These are phyloP conservation scores for Drosophila insularis DNA, from an alignment of 1,140 invertebrate species.

Conservation along the genomic window DNA sequence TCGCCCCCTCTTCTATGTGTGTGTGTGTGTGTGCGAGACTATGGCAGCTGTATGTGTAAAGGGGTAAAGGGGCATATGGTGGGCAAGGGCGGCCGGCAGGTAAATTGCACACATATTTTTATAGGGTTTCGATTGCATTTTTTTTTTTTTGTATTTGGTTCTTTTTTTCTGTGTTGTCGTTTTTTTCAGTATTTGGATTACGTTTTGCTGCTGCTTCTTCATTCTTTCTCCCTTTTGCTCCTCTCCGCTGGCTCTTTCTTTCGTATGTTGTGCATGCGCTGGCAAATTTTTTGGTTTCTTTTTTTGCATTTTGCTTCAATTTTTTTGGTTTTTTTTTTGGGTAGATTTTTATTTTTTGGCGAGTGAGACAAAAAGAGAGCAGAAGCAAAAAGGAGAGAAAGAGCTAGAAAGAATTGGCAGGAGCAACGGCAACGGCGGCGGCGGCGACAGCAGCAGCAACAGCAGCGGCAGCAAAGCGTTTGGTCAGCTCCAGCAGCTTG, in stretches of 20 bases:
- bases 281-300: slow-evolving; percentile 28
- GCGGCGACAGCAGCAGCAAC: slow-evolving; percentile 21
- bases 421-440: slow-evolving; percentile 24
- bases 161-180: slow-evolving; percentile 23
- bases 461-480: slow-evolving; percentile 26
- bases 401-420: slow-evolving; percentile 20
- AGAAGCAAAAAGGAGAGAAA: slow-evolving; percentile 18
- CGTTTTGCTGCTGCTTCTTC: slow-evolving; percentile 40
- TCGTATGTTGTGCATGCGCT: slow-evolving; percentile 36
- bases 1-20: neutral
- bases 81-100: slow-evolving; percentile 17
- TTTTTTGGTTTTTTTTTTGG: slow-evolving; percentile 68
- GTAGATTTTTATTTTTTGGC: slow-evolving; percentile 80
- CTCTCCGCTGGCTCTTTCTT: slow-evolving; percentile 17
- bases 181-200: slow-evolving; percentile 63
- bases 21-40: slow-evolving; percentile 17
- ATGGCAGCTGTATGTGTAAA: neutral
- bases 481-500: slow-evolving; percentile 48
- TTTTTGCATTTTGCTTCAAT: slow-evolving; percentile 29
- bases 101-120: slow-evolving; percentile 69
- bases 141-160: slow-evolving; percentile 37
- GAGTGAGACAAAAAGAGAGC: slow-evolving; percentile 38
- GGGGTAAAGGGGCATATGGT: neutral
- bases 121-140: slow-evolving; percentile 78
- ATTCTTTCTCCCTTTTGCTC: slow-evolving; percentile 22